These are phyloP conservation scores for Sciurus niger DNA, from an alignment of 2,113 vertebrate genomes.

Conservation along the genomic window DNA sequence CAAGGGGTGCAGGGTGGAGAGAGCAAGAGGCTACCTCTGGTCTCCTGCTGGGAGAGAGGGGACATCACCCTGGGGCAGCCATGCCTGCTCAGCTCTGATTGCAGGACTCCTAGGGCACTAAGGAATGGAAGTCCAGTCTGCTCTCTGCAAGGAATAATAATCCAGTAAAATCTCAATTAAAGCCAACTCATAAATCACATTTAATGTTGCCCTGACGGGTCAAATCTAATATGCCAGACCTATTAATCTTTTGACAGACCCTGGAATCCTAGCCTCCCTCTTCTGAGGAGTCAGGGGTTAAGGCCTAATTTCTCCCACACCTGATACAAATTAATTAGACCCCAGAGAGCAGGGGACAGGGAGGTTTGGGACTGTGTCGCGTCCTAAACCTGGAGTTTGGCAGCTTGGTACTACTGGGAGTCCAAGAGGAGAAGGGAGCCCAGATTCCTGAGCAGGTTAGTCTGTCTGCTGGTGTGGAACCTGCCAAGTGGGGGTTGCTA, in stretches of 20 bases:
- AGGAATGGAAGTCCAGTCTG: slow-evolving; percentile 14
- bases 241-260: slow-evolving; percentile 74
- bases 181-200: slow-evolving; percentile 83
- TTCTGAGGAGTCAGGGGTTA: slow-evolving; percentile 27
- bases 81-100: background rate
- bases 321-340: background rate
- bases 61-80: background rate
- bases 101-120: background rate
- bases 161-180: slow-evolving; percentile 83
- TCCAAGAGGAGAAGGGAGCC: background rate
- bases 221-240: slow-evolving; percentile 69
- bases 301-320: background rate
- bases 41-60: fast-evolving
- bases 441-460: background rate
- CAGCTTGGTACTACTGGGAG: background rate
- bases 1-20: no score
- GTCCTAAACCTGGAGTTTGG: background rate
- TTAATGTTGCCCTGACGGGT: slow-evolving; percentile 73
- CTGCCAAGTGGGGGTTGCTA: fast-evolving
- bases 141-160: slow-evolving; percentile 73
- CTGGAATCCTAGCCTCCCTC: slow-evolving; percentile 22
- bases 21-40: background rate
- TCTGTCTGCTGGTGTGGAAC: background rate
- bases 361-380: background rate
- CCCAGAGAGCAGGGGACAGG: background rate